Evolutionary conservation across 37 sponge, comb jelly and placozoan species (phyloP), one percentile per base, ranked within the genome.

Genomic region (Chondrilla cf. caribensis): DNA sequence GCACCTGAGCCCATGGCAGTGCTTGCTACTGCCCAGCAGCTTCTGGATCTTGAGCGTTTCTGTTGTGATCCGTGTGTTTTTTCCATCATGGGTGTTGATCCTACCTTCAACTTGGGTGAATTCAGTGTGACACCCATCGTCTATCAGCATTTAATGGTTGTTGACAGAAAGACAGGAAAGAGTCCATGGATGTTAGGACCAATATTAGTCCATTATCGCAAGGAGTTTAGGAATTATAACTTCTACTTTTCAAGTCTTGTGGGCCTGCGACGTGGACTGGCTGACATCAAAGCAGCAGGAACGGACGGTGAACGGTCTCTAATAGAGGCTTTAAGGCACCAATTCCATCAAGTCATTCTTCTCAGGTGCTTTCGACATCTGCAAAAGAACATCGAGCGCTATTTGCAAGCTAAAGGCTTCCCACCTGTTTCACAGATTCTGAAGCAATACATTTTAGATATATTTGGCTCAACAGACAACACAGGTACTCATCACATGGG

Each of bases 331-430:
- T 38, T 80, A 35, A 80, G 31, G 33, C 62, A 80, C 38, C 60
- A 59, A 33, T 60, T 60, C 31, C 38, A 37, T 3, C 41, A 60
- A 32, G 81, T 47, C 37, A 80, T 59, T 39, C 81, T 37, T 1
- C 64, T 80, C n/a, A 58, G 81, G 33, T 80, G 81, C 62, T 80
- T 80, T 58, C 62, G 81, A 29, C 81, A 80, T 47, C 81, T 80
- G 18, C 81, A 80, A 37, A 19, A 59, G 40, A 80, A 80, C 62
- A 58, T 80, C 22, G 81, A 80, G 64, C 62, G 41, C 3, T 36
- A 80, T 60, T 38, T 28, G 18, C 38, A 60, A 9, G 64, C 51
- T 47, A 47, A 47, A 47, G 51, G 51, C 51, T 47, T 47, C 51
- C 51, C 51, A 47, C 11, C 51, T 47, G 51, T 47, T 47, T 47